Evolutionary conservation across 2,888 invertebrate genomes (phyloP).

Genomic region (Luffia ferchaultella): DNA sequence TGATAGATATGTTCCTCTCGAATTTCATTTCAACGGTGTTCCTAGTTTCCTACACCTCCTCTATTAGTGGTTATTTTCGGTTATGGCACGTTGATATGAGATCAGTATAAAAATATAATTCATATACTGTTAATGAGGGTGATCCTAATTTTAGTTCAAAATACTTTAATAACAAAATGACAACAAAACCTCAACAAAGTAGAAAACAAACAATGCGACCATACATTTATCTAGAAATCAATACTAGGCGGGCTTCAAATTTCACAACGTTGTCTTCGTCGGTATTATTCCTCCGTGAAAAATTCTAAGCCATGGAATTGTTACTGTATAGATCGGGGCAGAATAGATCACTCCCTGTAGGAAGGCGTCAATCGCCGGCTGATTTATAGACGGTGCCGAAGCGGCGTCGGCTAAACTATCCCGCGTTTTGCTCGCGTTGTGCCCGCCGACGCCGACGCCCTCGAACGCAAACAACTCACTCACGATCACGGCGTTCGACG

Average conservation of each 20-base stretch:
- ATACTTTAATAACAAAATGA: too few species aligned
- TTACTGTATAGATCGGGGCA: constrained; percentile 41
- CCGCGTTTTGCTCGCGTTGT: constrained; percentile 52
- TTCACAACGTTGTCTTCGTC: not conserved
- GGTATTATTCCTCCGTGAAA: not conserved
- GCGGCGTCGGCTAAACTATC: constrained; percentile 44
- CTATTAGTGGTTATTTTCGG: too few species aligned
- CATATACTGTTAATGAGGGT: too few species aligned
- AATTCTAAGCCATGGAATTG: constrained; percentile 25
- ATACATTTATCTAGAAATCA: too few species aligned
- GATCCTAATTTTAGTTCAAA: too few species aligned
- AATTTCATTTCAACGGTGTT: too few species aligned
- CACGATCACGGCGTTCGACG: constrained; percentile 30
- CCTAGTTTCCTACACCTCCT: too few species aligned
- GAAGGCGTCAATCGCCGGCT: constrained; percentile 60
- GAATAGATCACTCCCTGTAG: constrained; percentile 65
- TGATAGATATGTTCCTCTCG: too few species aligned
- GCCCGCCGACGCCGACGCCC: constrained; percentile 31
- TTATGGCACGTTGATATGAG: too few species aligned
- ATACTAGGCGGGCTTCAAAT: not conserved
- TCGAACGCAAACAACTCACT: constrained; percentile 59
- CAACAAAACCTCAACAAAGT: too few species aligned
- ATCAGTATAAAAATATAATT: too few species aligned
- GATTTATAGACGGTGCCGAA: constrained; percentile 57
- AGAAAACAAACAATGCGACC: too few species aligned